phyloP scores from a whole-genome alignment of 2,888 invertebrate species.

The Alviniconcha strummeri region DNA sequence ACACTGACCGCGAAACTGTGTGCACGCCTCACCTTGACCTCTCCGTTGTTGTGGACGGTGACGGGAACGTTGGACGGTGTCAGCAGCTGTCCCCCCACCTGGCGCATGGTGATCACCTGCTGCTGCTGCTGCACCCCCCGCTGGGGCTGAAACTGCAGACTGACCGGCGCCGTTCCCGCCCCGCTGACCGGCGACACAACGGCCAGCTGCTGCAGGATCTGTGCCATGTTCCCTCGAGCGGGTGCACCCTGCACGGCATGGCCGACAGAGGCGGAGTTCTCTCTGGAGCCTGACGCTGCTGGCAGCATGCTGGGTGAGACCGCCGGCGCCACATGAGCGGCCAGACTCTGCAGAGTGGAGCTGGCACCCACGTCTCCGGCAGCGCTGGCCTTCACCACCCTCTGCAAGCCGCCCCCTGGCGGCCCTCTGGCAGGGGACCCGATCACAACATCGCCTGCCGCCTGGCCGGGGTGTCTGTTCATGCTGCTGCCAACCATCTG shows the following conservation, averaged over 20 bases:
- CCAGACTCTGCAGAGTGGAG: constrained; percentile 17
- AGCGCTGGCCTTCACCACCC: constrained; percentile 1
- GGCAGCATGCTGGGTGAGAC: constrained; percentile 27
- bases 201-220: constrained; percentile 3
- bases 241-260: background rate
- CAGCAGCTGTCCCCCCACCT: constrained; percentile 63
- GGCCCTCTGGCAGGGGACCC: background rate
- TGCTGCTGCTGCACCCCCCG: constrained; percentile 1
- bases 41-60: constrained; percentile 55
- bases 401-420: background rate
- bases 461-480: background rate
- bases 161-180: background rate
- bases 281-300: background rate
- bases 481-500: constrained; percentile 21
- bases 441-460: background rate
- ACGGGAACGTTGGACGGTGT: constrained; percentile 65
- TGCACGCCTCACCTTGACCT: constrained; percentile 41
- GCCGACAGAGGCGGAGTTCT: background rate
- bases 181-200: background rate
- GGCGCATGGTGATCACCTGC: constrained; percentile 55
- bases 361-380: background rate
- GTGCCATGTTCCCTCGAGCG: background rate
- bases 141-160: background rate
- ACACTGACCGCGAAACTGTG: too few relatives aligned
- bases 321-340: constrained; percentile 7